Evolutionary conservation across 2,113 vertebrate species (phyloP).

Genomic region (Amphilophus citrinellus): DNA sequence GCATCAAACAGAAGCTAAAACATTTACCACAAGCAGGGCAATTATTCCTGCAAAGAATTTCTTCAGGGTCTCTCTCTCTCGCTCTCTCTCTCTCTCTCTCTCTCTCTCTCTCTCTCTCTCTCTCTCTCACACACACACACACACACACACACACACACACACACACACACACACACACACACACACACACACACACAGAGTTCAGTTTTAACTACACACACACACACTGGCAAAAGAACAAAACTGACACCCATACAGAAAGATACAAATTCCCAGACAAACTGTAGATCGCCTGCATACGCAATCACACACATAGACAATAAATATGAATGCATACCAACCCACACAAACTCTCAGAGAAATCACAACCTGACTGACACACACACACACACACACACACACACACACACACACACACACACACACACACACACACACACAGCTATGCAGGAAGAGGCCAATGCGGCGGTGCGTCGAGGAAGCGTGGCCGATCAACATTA

Average conservation of each 20-base stretch:
- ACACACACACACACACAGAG: background rate
- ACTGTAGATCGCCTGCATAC: slow-evolving; percentile 31
- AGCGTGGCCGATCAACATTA: slow-evolving; percentile 76
- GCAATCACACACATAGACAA: slow-evolving; percentile 41
- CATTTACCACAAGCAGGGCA: slow-evolving; percentile 80
- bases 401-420: background rate
- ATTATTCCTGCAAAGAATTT: slow-evolving; percentile 81
- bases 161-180: background rate
- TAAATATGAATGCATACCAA: slow-evolving; percentile 14
- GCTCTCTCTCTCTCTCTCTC: background rate
- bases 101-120: too few relatives aligned
- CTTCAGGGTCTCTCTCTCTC: slow-evolving; percentile 56
- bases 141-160: background rate
- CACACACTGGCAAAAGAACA: background rate
- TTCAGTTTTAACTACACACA: background rate
- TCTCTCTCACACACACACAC: too few relatives aligned
- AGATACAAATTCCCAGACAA: slow-evolving; percentile 43
- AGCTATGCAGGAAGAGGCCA: slow-evolving; percentile 17
- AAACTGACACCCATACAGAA: slow-evolving; percentile 18
- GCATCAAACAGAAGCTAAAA: slow-evolving; percentile 64
- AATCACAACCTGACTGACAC: background rate
- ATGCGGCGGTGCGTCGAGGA: slow-evolving; percentile 24
- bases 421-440: background rate
- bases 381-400: slow-evolving; percentile 7
- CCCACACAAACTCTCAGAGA: slow-evolving; percentile 15